Base-by-base conservation (phyloP, 2,797 vertebrate genomes). In the Pseudochirops corinnae region DNA sequence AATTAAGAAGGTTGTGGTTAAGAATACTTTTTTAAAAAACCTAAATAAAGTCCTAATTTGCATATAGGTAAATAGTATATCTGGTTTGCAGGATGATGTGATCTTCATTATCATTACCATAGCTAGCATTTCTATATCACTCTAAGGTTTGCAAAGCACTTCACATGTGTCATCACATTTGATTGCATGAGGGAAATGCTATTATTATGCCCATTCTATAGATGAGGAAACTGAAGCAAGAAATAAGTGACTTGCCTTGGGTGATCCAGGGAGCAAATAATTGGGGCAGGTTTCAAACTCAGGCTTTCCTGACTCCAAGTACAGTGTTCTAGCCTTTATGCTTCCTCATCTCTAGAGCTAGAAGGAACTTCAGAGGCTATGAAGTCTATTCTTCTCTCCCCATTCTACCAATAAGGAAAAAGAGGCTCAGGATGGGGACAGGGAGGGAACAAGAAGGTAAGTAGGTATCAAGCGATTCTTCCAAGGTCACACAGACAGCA, bases 1-100 rank as follows among this genome's bases (percentile, higher is more conserved):
- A 4, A 53, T 1, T 90, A 31, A 62, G 50, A n/a, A 90, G 74
- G 29, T 92, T 94, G 58, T 55, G 1, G 56, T 96, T 98, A 95
- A 94, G 39, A 56, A 90, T 92, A 74, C 92, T 95, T 74, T 6
- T 5, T 52, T 2, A 96, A 96, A 94, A 57, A 91, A 14, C 53
- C 29, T 26, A 39, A 82, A 46, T 24, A 50, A 82, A 56, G 39
- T 91, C 50, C 24, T 18, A 33, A 53, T 95, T 97, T 93, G 92
- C 6, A 82, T n/a, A 4, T 52, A 33, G 46, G 92, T 62, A 95
- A 94, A 91, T 91, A 74, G 0, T 87, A 24, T 91, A 26, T 67
- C 90, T 50, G 39, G 74, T 87, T 46, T 87, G 9, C 11, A 46
- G 7, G n/a, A 24, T 39, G n/a, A 39, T 39, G 2, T n/a, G 2